Base-by-base conservation (phyloP, 2,888 invertebrate species). In the Cremastinae sp. region DNA sequence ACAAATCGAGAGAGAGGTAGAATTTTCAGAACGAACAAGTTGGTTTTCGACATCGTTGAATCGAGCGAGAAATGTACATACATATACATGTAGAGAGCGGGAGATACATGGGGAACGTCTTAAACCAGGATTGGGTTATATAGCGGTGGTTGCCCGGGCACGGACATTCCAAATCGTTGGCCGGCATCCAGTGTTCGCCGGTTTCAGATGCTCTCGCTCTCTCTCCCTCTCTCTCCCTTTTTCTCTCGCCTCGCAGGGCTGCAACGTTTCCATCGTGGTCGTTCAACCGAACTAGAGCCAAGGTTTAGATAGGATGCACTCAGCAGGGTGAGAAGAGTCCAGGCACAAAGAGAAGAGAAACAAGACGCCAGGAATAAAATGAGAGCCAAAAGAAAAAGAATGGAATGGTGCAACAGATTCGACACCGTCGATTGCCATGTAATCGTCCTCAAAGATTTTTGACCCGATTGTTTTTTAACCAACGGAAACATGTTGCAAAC, bases 161-260 rank as follows among this genome's bases (percentile, higher is more conserved):
- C 62, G 74, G 75, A 79, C 78, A 74, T 76, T 78, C 72, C 74
- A 76, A 82, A 76, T 81, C 80, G 80, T 81, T 85, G 85, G 84
- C 85, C 75, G 80, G 81, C 81, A 81, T 86, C 86, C 86, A 85
- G 84, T 82, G 71, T 55, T 58, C 58, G 35, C 43, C 45, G 41
- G 61, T 69, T n/a, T n/a, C n/a, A n/a, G n/a, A n/a, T n/a, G n/a
- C n/a, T n/a, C n/a, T n/a, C 47, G 51, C 47, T 70, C 61, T 62
- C 56, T 18, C 14, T 68, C 64, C 61, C 55, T 64, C 51, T 53
- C 37, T 56, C 58, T 28, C 28, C n/a, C n/a, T n/a, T n/a, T n/a
- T n/a, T n/a, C n/a, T n/a, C n/a, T n/a, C n/a, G 49, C 16, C 18
- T 43, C 68, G 76, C 61, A 62, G 37, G 72, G 81, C 77, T 80